phyloP scores from a whole-genome alignment of 92 coral and sea anemone genomes.

The Metridium senile region DNA sequence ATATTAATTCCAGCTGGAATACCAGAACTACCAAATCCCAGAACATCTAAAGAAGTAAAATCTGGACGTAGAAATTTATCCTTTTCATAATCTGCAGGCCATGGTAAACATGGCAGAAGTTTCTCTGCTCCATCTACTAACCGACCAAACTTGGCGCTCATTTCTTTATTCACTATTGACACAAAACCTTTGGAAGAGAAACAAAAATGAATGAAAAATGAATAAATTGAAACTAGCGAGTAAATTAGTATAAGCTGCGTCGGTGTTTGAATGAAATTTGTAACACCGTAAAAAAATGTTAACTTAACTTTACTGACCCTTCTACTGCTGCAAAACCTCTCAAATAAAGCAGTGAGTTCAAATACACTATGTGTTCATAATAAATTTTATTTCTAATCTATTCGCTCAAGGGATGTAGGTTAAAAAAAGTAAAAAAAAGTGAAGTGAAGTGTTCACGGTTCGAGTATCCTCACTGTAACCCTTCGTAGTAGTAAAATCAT shows the following conservation, averaged over 20 bases:
- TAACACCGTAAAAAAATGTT: too few species aligned
- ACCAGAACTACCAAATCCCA: slow-evolving; percentile 95
- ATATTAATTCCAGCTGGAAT: slow-evolving; percentile 98
- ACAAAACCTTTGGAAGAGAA: slow-evolving; percentile 76
- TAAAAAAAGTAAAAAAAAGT: too few species aligned
- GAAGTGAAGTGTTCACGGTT: too few species aligned
- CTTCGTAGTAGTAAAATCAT: too few species aligned
- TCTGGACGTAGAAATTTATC: slow-evolving; percentile 93
- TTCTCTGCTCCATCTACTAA: slow-evolving; percentile 82
- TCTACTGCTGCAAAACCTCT: not conserved
- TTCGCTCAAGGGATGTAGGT: too few species aligned
- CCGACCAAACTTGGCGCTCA: slow-evolving; percentile 90
- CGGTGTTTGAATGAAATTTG: not conserved
- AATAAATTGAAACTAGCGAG: not conserved
- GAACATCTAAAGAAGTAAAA: slow-evolving; percentile 95
- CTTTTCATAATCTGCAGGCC: slow-evolving; percentile 91
- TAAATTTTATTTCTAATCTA: too few species aligned
- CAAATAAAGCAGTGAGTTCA: too few species aligned
- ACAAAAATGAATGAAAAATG: not conserved
- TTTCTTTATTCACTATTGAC: slow-evolving; percentile 92
- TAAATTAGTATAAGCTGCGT: not conserved
- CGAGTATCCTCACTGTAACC: too few species aligned
- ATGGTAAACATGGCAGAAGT: slow-evolving; percentile 85
- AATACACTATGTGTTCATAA: too few species aligned
- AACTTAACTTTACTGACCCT: too few species aligned